Evolutionary conservation across 2,888 invertebrate species (phyloP), one percentile per base, ranked within the genome.

Genomic region (Leptopterna dolabrata): DNA sequence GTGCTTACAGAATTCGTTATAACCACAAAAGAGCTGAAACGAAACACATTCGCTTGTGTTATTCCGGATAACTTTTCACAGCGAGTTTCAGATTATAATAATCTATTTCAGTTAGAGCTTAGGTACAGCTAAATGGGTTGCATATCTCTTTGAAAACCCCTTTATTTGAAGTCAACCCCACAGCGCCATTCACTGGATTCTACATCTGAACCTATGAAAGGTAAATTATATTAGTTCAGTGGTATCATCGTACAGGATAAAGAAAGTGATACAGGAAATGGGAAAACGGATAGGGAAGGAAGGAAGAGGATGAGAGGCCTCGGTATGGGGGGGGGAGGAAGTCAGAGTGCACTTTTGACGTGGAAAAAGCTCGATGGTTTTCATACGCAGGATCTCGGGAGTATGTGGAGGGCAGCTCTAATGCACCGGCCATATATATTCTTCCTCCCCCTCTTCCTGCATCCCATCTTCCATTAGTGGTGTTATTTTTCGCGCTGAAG

Each of bases 371-470:
- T 27, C 24, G 19, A 24, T 27, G 19, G 63, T 24, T 63, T 63
- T 63, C 24, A 63, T 63, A 63, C 63, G 63, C 24, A 19, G 24
- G 24, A 24, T 63, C 51, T 51, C n/a, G 51, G 51, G 36, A 36
- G n/a, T 63, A 63, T 24, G 63, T 63, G 73, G 41, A 41, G 73
- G 73, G 73, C 73, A 73, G 73, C 78, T 45, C 78, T 78, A 78
- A 78, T 78, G 78, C 78, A 78, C 78, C 27, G 45, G 45, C 78
- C 73, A 73, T 73, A 73, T 73, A 73, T 73, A 73, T 73, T 73
- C 45, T 78, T 78, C 14, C 43, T 9, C 7, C 78, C 27, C 45
- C 45, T 19, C 78, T 24, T 27, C 24, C 36, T 78, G 45, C 11
- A 43, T 45, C 41, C 78, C 78, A 78, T 45, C 78, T 45, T 78